Evolutionary conservation across 2,888 invertebrate species (phyloP), one percentile per base, ranked within the genome.

Genomic region (Arge pagana): DNA sequence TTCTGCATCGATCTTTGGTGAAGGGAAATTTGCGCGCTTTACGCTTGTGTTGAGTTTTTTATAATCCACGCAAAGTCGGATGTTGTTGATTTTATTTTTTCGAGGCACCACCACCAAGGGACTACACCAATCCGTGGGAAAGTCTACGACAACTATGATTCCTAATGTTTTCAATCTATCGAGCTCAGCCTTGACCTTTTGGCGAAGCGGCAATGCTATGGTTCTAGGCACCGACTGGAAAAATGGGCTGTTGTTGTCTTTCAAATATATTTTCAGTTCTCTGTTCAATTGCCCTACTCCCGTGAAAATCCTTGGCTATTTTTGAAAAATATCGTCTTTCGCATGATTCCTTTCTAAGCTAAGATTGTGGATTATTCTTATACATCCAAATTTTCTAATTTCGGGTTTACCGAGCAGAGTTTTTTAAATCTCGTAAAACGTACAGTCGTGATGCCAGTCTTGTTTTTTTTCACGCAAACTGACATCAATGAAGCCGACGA

Each of bases 161-260:
- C 55, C 64, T 28, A 58, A 16, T 10, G 52, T 43, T 40, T 57
- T 49, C 61, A 72, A 61, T 43, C 53, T 56, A 15, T 64, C 50
- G 11, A 76, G 37, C 57, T 75, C 67, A 8, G 42, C 16, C 55
- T 67, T 66, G 5, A 76, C 56, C 48, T 65, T 61, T 10, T 60
- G 40, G 41, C 66, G 36, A 13, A 71, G 40, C 1, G 72, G 68
- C 16, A 74, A 37, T 3, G 71, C 62, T 7, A 73, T 61, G 19
- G 68, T 48, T 43, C 73, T 56, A 6, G 70, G 70, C 7, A 63
- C 52, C 8, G 60, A 54, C 11, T 67, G 45, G 4, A 65, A 59
- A 54, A 53, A 65, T 4, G 71, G 68, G 35, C 37, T 40, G 8
- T 66, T 64, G 6, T 61, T 59, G 4, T 58, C 48, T 54, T 35